phyloP scores from a whole-genome alignment of 2,797 vertebrate species.

The Microchirus variegatus region DNA sequence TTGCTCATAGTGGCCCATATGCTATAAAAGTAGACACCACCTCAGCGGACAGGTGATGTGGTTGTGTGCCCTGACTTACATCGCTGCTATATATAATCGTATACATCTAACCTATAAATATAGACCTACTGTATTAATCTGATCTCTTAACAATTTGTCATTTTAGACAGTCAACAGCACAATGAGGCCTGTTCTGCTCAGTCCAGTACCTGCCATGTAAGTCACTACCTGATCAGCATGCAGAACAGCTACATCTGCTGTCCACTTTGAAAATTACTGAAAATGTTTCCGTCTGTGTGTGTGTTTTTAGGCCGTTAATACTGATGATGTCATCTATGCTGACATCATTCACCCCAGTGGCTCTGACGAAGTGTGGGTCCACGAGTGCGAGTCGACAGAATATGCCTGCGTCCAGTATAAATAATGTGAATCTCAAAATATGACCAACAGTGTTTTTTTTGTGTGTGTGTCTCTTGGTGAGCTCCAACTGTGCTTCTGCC shows the following conservation, averaged over 20 bases:
- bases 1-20: too few relatives aligned
- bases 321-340: conserved; percentile 57
- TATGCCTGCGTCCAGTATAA: conserved; percentile 46
- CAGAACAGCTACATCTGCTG: not conserved
- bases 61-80: too few relatives aligned
- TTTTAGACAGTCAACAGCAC: conserved; percentile 23
- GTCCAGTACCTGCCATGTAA: conserved; percentile 20
- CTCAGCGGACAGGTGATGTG: too few relatives aligned
- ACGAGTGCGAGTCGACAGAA: conserved; percentile 38
- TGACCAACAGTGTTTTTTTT: not conserved
- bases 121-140: too few relatives aligned
- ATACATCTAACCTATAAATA: too few relatives aligned
- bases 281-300: conserved; percentile 1
- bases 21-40: too few relatives aligned
- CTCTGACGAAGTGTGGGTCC: not conserved
- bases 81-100: too few relatives aligned
- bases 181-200: conserved; percentile 7
- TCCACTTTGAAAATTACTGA: not conserved
- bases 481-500: not conserved
- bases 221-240: not conserved
- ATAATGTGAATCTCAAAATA: too few relatives aligned
- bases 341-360: conserved; percentile 26
- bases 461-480: not conserved
- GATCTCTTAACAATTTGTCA: not conserved
- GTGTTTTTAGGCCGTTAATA: conserved; percentile 16